Evolutionary conservation across 2,113 vertebrate genomes (phyloP), one percentile per base, ranked within the genome.

Genomic region (Bujurquina vittata): DNA sequence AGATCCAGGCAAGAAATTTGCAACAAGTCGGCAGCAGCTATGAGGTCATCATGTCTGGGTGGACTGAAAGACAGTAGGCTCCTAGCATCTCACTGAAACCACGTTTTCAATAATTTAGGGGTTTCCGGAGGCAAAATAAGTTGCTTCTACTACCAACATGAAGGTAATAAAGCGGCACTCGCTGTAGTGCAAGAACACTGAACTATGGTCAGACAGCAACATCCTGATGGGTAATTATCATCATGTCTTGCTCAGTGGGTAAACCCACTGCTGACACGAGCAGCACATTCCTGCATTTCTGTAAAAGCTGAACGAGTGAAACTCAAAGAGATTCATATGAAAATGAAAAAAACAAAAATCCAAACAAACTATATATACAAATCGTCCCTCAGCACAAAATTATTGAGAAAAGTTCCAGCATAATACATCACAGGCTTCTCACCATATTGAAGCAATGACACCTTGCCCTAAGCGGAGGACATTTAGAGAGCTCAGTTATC

Each of bases 41-140:
- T 54, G 59, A 57, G 61, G 65, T 40, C 54, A 58, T 67, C n/a
- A 46, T 5, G 17, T 79, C 10, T 31, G 10, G 67, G 40, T 7
- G 11, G 61, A 65, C 14, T 77, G 23, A 78, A 63, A 37, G 69
- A 10, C 20, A 26, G 74, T 54, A 55, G 37, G 22, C 62, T 81
- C 69, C 62, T 46, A 35, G 26, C 52, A 72, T 78, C 59, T 82
- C 22, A 5, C 22, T 82, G 43, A 88, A 63, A 74, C 65, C 52
- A 54, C 9, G 22, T 58, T 63, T 65, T 89, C 18, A 91, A 89
- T 87, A 83, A 89, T 89, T 87, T 23, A 83, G 43, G 26, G 17
- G 73, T 69, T 78, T 83, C 84, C 82, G 31, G 77, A 75, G 72
- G 65, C 31, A 59, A 73, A 35, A 29, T 59, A 35, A 33, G 63